Evolutionary conservation across 2,113 vertebrate genomes (phyloP).

Genomic region (Pygathrix nemaeus): DNA sequence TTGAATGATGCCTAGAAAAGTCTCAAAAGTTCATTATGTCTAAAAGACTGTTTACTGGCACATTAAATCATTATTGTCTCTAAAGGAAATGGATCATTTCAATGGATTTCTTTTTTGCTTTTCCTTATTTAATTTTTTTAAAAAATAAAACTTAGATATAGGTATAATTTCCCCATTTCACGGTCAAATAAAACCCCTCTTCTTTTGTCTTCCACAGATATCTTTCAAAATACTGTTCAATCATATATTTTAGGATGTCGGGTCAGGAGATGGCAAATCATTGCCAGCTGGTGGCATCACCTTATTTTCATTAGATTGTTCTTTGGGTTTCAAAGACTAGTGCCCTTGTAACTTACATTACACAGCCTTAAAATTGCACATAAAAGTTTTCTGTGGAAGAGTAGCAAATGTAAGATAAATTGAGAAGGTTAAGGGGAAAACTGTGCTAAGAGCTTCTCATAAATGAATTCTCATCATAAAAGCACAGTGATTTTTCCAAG

Average conservation of each 20-base stretch:
- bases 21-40: neutral
- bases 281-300: constrained; percentile 23
- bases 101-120: constrained; percentile 2
- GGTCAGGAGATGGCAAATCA: constrained; percentile 52
- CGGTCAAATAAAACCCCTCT: neutral
- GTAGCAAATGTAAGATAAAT: constrained; percentile 80
- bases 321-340: constrained; percentile 67
- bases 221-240: neutral
- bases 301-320: constrained; percentile 61
- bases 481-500: constrained; percentile 74
- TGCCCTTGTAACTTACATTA: constrained; percentile 69
- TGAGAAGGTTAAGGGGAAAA: constrained; percentile 77
- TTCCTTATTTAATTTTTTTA: neutral
- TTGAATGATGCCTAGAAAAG: neutral
- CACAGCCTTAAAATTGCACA: constrained; percentile 65
- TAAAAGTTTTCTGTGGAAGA: constrained; percentile 72
- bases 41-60: neutral
- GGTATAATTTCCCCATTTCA: neutral
- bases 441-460: constrained; percentile 73
- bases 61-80: neutral
- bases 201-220: neutral
- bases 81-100: neutral
- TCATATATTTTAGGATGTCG: constrained; percentile 40
- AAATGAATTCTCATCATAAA: constrained; percentile 77
- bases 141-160: neutral